Evolutionary conservation across 1,140 invertebrate species (phyloP), one percentile per base, ranked within the genome.

Genomic region (Saccostrea cuccullata): DNA sequence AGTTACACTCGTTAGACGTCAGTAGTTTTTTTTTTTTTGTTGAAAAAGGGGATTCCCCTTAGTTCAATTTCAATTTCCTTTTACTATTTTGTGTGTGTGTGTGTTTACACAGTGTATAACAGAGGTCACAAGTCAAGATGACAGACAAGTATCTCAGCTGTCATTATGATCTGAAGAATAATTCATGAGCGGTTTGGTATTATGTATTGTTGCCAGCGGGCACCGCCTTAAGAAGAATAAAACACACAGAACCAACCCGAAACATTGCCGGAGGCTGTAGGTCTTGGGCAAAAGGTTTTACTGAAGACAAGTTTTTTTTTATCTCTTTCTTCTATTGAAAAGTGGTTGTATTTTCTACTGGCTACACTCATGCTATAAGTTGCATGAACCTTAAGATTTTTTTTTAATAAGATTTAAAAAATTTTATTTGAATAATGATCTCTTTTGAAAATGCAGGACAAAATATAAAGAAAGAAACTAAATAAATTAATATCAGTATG

Each of bases 131-230:
- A 36, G 26, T 30, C 26, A 77, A 36, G 58, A 20, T 20, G 58
- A n/a, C n/a, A 17, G 5, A 15, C 70, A 30, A n/a, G 70, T 36
- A 77, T 36, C 30, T 77, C 13, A 77, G 26, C 26, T 77, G 70
- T 77, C 70, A 26, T 20, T 30, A 77, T 77, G 70, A 77, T 77
- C 70, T 36, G 26, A 77, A 77, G 70, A 77, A 77, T 77, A 15
- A 77, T 77, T 77, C 70, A 77, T 77, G 30, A 77, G 70, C 70
- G 70, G 70, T 77, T 77, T 77, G 23, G 30, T 77, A 77, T 77
- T 30, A 15, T 26, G 15, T 30, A 77, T 30, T 77, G 12, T 77
- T 36, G 70, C 70, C 70, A 77, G 23, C 23, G 70, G 70, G 23
- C 23, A 77, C 23, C 70, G 70, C 30, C 70, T 77, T 36, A 12